Percentiles rank a stretch among this genome's conserved stretches.
These are phyloP conservation scores for Dicyrtomina minuta DNA, from an alignment of 2,888 invertebrate genomes.

Conservation along the genomic window DNA sequence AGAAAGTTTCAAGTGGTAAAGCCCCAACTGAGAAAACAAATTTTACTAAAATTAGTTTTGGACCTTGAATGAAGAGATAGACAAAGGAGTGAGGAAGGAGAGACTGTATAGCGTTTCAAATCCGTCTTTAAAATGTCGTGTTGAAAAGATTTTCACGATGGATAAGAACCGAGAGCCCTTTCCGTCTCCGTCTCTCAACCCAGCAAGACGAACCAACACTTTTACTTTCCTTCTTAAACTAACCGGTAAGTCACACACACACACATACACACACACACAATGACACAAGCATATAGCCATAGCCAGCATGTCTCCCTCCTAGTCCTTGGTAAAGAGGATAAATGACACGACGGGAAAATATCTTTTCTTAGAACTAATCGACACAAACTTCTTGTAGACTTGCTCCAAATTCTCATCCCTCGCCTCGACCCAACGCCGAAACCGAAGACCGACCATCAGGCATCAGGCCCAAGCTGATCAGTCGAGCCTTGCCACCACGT, in stretches of 20 bases:
- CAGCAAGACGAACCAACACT: not conserved
- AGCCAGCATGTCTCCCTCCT: not conserved
- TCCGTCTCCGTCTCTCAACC: slow-evolving; percentile 4
- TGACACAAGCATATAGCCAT: not conserved
- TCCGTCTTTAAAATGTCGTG: slow-evolving; percentile 23
- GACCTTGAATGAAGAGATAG: not conserved
- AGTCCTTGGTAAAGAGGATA: slow-evolving; percentile 18
- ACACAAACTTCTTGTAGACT: slow-evolving; percentile 16
- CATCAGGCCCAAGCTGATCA: too few species aligned
- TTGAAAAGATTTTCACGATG: slow-evolving; percentile 15
- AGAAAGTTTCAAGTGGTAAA: slow-evolving; percentile 26
- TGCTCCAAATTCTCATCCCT: slow-evolving; percentile 5
- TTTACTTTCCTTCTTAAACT: slow-evolving; percentile 7
- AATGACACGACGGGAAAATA: slow-evolving; percentile 22
- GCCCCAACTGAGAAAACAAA: slow-evolving; percentile 33
- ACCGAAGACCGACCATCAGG: not conserved
- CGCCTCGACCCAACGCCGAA: not conserved
- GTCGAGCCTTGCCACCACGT: not conserved
- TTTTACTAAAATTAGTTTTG: slow-evolving; percentile 31
- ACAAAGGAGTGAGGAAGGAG: not conserved
- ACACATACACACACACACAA: not conserved
- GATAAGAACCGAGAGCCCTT: slow-evolving; percentile 8
- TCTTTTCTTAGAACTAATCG: slow-evolving; percentile 21
- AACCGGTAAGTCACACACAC: not conserved
- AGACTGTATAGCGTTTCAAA: slow-evolving; percentile 11